A percentile compares a stretch with the other conserved stretches of the same genome.
Evolutionary conservation across 1,140 invertebrate genomes (phyloP).

Genomic region (Drosophila lacertosa): DNA sequence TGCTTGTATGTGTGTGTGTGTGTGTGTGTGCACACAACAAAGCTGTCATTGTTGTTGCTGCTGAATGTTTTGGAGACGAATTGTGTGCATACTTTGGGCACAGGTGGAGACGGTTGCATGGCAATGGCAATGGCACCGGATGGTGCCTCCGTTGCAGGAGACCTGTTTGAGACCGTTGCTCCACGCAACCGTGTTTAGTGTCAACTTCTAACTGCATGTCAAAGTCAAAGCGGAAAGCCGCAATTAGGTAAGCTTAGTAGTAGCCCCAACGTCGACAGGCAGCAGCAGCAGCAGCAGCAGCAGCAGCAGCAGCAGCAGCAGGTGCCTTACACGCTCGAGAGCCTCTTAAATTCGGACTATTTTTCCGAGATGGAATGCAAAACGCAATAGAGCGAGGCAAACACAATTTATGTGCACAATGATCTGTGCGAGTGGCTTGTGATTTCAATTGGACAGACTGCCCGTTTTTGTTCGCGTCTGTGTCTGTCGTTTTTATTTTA

Average conservation of each 20-base stretch:
- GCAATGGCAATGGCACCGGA: too few species aligned
- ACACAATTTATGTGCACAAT: slow-evolving; percentile 24
- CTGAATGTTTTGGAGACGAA: slow-evolving; percentile 26
- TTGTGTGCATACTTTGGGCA: slow-evolving; percentile 18
- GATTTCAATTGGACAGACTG: slow-evolving; percentile 4
- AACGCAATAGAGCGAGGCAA: slow-evolving; percentile 2
- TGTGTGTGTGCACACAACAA: slow-evolving; percentile 20
- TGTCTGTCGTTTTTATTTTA: slow-evolving; percentile 4
- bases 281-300: neutral
- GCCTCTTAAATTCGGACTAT: slow-evolving; percentile 2
- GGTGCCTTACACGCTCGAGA: neutral
- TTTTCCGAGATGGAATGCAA: slow-evolving; percentile 3
- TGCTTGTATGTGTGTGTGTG: neutral
- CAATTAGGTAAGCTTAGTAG: slow-evolving; percentile 53
- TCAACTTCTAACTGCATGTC: slow-evolving; percentile 40
- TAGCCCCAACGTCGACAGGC: neutral
- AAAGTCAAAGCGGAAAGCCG: slow-evolving; percentile 61
- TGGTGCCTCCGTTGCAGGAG: too few species aligned
- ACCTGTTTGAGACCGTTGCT: slow-evolving; percentile 28
- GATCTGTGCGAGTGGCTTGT: neutral
- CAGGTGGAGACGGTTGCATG: slow-evolving; percentile 3
- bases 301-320: neutral
- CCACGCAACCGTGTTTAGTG: slow-evolving; percentile 24
- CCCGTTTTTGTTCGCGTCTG: neutral
- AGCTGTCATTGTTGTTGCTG: slow-evolving; percentile 35